Base-by-base conservation (phyloP, 2,797 vertebrate genomes). In the Trachurus trachurus region DNA sequence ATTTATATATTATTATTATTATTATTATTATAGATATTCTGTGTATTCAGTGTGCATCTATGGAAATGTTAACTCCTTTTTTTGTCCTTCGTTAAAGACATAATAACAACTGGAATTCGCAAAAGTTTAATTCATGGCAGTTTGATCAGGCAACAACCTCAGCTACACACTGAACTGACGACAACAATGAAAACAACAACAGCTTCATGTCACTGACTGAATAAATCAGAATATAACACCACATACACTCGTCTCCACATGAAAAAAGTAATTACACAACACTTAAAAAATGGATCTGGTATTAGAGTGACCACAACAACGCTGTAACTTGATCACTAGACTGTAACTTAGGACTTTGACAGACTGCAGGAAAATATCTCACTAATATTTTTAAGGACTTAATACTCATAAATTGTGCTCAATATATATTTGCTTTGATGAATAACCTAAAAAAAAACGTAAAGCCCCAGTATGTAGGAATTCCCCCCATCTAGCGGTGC, bases 61-160 rank as follows among this genome's bases (percentile, higher is more conserved):
- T 37, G 19, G 73, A 60, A 12, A 70, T 59, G 16, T 31, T 54
- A n/a, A n/a, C 9, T n/a, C 8, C 57, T 54, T 62, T 59, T 72
- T 60, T 60, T 78, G 19, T 66, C 34, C 21, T 62, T 80, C 3
- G 7, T 42, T 53, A 60, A 67, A 83, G 62, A 61, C n/a, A 77
- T 45, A 61, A 63, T 19, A 76, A 49, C 62, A 58, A 19, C 56
- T 73, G 54, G 67, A 82, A 82, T 77, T 81, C 22, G 69, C 68
- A 74, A 72, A 58, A 34, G 39, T 65, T 63, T 39, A 74, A 74
- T n/a, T 71, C 58, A 58, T 37, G 56, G 63, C 76, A 56, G 61
- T 63, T 61, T 26, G 61, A 40, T 64, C 68, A 31, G 49, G 82
- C 61, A 56, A 50, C 58, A 54, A 65, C 52, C 60, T 64, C 5